Conservation (phyloP, 2,113 vertebrate genomes). For the Ctenodactylus gundi region DNA sequence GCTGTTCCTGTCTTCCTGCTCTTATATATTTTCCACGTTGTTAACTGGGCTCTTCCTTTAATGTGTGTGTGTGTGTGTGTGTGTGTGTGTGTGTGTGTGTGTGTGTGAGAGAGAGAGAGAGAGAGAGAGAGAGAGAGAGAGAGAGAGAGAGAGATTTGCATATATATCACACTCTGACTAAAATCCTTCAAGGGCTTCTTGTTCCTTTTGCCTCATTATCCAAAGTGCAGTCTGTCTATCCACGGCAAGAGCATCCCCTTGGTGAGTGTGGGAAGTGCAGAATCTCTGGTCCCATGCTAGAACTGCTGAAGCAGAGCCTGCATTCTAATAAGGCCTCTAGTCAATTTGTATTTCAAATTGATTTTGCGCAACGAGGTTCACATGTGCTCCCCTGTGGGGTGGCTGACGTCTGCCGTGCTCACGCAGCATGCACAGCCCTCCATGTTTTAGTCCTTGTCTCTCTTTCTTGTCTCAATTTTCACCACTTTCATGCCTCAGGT, state of each 20-base stretch:
- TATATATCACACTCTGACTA: background rate
- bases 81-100: background rate
- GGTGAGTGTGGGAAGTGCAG: slow-evolving; percentile 10
- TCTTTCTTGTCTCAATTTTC: background rate
- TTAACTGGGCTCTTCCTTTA: background rate
- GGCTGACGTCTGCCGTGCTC: background rate
- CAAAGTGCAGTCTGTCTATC: background rate
- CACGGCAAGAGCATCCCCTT: background rate
- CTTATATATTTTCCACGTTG: background rate
- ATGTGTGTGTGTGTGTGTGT: background rate
- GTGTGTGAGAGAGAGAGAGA: no score
- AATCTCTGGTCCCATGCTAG: background rate
- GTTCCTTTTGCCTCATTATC: background rate
- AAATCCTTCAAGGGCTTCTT: background rate
- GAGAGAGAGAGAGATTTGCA: no score
- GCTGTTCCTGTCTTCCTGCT: background rate
- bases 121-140: no score
- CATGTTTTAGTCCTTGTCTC: background rate
- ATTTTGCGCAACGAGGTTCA: background rate
- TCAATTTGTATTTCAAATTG: background rate
- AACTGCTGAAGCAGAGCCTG: background rate
- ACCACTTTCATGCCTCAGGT: background rate
- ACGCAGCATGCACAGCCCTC: background rate
- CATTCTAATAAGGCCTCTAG: background rate
- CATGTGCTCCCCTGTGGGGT: background rate